phyloP scores from a whole-genome alignment of 53 echinoderm and acorn worm species.

The Mesocentrotus franciscanus region DNA sequence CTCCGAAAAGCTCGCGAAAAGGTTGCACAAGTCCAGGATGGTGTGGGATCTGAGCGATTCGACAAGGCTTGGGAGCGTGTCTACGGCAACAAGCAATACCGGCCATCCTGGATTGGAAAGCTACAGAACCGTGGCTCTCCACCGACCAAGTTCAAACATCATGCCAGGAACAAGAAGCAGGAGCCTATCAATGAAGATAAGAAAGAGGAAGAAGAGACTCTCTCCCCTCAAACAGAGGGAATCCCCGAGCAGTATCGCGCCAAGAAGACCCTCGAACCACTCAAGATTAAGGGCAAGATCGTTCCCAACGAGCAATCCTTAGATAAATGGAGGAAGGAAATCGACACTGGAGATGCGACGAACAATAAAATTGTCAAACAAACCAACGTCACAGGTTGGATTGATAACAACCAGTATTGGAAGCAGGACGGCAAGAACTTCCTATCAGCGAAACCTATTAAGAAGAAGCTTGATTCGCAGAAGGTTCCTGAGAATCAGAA shows the following conservation, averaged over 20 bases:
- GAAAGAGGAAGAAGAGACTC: conserved; percentile 63
- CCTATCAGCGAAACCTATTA: conserved; percentile 3
- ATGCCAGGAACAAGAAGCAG: conserved; percentile 68
- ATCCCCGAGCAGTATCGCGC: conserved; percentile 82
- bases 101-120: conserved; percentile 95
- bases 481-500: conserved; percentile 67
- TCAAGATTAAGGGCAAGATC: conserved; percentile 84
- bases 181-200: conserved; percentile 57
- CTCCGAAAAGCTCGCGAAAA: conserved; percentile 64
- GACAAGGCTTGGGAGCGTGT: conserved; percentile 94
- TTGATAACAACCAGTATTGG: conserved; percentile 92
- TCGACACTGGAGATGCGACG: conserved; percentile 79
- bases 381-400: conserved; percentile 89
- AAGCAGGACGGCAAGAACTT: conserved; percentile 51
- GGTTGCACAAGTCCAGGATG: conserved; percentile 48
- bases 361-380: conserved; percentile 91
- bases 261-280: conserved; percentile 74
- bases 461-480: conserved; percentile 17
- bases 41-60: conserved; percentile 72
- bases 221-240: conserved; percentile 70
- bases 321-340: conserved; percentile 83
- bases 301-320: conserved; percentile 88
- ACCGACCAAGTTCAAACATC: conserved; percentile 46
- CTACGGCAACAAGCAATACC: conserved; percentile 92
- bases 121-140: conserved; percentile 67